Percentiles rank a stretch among this genome's conserved stretches.
phyloP scores from a whole-genome alignment of 2,888 invertebrate genomes.

The Brachyptera putata region DNA sequence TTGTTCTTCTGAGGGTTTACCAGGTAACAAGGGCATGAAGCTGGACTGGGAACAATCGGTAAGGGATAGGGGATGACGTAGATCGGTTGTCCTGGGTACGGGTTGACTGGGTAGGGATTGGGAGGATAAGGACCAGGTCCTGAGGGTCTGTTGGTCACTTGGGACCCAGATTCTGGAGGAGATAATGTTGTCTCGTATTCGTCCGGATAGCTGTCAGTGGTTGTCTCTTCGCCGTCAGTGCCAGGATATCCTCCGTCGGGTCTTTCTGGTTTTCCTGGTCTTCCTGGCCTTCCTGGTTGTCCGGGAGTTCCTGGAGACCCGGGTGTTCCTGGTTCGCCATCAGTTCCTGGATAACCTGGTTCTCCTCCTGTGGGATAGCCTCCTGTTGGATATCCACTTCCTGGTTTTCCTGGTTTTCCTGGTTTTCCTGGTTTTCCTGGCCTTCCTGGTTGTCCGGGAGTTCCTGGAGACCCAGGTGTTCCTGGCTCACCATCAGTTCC shows the following conservation, averaged over 20 bases:
- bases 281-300: constrained; percentile 26
- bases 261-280: constrained; percentile 28
- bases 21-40: constrained; percentile 60
- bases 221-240: neutral
- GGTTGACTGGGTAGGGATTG: constrained; percentile 38
- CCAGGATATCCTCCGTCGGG: neutral
- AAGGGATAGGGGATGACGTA: constrained; percentile 56
- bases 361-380: constrained; percentile 27
- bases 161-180: constrained; percentile 4
- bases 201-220: neutral
- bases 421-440: constrained; percentile 30
- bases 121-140: constrained; percentile 3
- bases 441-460: constrained; percentile 29
- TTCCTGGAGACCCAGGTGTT: constrained; percentile 26
- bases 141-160: constrained; percentile 15
- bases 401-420: constrained; percentile 36
- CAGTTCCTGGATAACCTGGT: constrained; percentile 22
- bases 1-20: constrained; percentile 53
- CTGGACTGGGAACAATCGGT: constrained; percentile 58
- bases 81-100: constrained; percentile 35
- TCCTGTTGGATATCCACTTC: constrained; percentile 13
- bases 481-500: constrained; percentile 31
- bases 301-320: constrained; percentile 26
- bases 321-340: constrained; percentile 22
- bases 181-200: neutral